phyloP scores from a whole-genome alignment of 2,113 vertebrate genomes.

The Pedionomus torquatus region DNA sequence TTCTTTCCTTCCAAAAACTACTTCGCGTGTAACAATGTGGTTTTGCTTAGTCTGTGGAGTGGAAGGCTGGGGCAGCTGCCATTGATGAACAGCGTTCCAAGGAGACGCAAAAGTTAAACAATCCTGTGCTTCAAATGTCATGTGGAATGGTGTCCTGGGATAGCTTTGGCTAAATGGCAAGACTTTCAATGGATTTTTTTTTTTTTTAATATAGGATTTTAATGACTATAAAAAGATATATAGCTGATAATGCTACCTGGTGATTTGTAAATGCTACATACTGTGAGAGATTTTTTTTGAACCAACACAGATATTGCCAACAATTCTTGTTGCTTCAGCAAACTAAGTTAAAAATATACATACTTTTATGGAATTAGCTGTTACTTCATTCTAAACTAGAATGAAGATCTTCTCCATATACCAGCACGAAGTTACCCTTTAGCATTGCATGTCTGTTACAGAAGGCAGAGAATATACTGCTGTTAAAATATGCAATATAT shows the following conservation, averaged over 20 bases:
- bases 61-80: background rate
- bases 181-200: background rate
- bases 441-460: background rate
- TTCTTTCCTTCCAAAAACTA: background rate
- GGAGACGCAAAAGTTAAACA: background rate
- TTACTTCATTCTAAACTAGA: background rate
- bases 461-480: background rate
- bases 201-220: background rate
- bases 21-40: background rate
- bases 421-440: background rate
- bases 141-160: background rate
- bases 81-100: background rate
- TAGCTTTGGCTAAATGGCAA: background rate
- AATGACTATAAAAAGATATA: background rate
- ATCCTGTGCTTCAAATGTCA: background rate
- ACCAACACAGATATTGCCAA: background rate
- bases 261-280: background rate
- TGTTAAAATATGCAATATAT: background rate
- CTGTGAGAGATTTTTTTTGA: background rate
- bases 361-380: background rate
- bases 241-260: background rate
- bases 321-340: background rate
- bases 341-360: background rate
- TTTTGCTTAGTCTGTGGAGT: background rate
- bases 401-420: background rate